Percentiles rank a stretch among this genome's conserved stretches.
phyloP scores from a whole-genome alignment of 2,797 vertebrate species.

The Rhinogobio ventralis region DNA sequence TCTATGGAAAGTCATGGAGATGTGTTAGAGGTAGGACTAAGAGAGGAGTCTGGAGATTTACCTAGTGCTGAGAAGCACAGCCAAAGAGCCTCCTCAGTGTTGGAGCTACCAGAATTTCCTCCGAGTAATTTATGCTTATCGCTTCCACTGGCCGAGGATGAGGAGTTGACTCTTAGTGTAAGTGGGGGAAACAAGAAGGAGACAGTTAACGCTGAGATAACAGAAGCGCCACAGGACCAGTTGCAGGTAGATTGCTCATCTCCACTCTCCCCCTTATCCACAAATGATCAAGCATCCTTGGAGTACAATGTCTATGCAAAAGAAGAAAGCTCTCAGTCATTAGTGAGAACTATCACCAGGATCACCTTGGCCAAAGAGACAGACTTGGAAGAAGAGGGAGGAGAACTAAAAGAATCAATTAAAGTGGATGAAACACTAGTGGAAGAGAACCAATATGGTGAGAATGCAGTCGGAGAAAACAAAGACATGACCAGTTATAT shows the following conservation, averaged over 20 bases:
- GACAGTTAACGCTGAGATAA: slow-evolving; percentile 16
- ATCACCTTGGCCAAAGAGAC: slow-evolving; percentile 75
- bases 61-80: slow-evolving; percentile 30
- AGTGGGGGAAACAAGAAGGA: slow-evolving; percentile 78
- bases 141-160: slow-evolving; percentile 64
- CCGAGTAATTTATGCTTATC: slow-evolving; percentile 73
- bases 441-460: slow-evolving; percentile 52
- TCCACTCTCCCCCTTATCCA: slow-evolving; percentile 22
- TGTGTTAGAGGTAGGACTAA: slow-evolving; percentile 39
- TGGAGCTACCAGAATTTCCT: slow-evolving; percentile 76
- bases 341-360: slow-evolving; percentile 83
- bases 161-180: slow-evolving; percentile 67
- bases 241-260: slow-evolving; percentile 67
- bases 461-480: slow-evolving; percentile 47
- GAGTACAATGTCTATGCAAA: slow-evolving; percentile 84
- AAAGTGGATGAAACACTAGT: slow-evolving; percentile 59
- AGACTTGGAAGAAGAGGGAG: slow-evolving; percentile 58
- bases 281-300: slow-evolving; percentile 70
- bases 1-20: slow-evolving; percentile 47
- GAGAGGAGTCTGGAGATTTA: slow-evolving; percentile 31
- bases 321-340: slow-evolving; percentile 86
- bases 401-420: slow-evolving; percentile 41
- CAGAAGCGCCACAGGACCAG: slow-evolving; percentile 74
- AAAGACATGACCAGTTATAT: slow-evolving; percentile 34
- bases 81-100: slow-evolving; percentile 42